A percentile compares a stretch with the other conserved stretches of the same genome.
These are phyloP conservation scores for Epinephelus moara DNA, from an alignment of 2,113 vertebrate species.

Conservation along the genomic window DNA sequence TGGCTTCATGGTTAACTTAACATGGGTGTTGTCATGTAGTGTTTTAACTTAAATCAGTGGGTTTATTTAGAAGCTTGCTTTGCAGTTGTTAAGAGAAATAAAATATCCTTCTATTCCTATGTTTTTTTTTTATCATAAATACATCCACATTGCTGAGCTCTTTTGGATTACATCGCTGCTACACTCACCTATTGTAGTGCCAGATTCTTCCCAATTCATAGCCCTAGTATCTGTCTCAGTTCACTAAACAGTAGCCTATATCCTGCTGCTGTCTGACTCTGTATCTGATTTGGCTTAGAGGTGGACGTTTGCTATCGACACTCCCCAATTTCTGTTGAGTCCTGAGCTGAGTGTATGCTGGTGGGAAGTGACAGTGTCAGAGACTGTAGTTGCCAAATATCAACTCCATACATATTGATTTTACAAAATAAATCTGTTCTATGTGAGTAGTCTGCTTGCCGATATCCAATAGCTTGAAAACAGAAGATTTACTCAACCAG, in stretches of 20 bases:
- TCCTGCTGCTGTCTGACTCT: neutral
- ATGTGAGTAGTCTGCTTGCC: neutral
- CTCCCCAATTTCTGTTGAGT: neutral
- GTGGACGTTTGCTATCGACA: neutral
- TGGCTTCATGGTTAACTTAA: neutral
- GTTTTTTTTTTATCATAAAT: constrained; percentile 45
- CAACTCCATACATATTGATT: constrained; percentile 11
- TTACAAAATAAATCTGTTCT: neutral
- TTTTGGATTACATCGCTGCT: neutral
- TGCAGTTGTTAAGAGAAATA: neutral
- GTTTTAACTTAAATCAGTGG: neutral
- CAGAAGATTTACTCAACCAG: neutral
- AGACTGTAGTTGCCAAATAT: neutral
- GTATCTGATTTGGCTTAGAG: neutral
- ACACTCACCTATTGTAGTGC: neutral
- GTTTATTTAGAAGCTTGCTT: neutral
- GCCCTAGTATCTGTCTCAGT: no score
- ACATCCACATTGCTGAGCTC: constrained; percentile 42
- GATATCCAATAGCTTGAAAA: constrained; percentile 2
- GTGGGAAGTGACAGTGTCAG: neutral
- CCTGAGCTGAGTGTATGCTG: neutral
- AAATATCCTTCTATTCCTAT: no score
- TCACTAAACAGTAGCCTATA: neutral
- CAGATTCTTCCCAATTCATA: no score
- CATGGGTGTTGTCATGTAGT: neutral